These are phyloP conservation scores for Leptura quadrifasciata DNA, from an alignment of 2,888 invertebrate genomes.

Conservation along the genomic window DNA sequence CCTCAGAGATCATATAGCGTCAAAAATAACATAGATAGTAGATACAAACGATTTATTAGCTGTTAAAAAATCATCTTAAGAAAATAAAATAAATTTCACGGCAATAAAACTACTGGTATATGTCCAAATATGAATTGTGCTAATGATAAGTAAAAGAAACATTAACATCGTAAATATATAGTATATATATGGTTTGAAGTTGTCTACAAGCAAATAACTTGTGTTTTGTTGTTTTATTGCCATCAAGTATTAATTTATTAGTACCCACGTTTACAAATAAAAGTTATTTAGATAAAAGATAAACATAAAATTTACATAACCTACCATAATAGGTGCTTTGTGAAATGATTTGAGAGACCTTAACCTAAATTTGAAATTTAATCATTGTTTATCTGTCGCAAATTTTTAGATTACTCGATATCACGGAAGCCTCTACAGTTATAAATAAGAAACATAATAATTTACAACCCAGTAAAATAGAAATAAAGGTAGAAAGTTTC, in stretches of 20 bases:
- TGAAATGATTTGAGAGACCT: not conserved
- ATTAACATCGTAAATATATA: not conserved
- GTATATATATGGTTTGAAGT: not conserved
- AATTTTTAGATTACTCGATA: not conserved
- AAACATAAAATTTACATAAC: constrained; percentile 30
- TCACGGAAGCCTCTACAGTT: too few species aligned
- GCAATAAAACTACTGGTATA: not conserved
- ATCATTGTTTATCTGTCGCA: not conserved
- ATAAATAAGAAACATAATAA: too few species aligned
- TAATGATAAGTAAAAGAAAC: not conserved
- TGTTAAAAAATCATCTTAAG: constrained; percentile 7
- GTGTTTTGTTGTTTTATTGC: not conserved
- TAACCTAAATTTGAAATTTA: constrained; percentile 23
- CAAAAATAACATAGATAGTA: not conserved
- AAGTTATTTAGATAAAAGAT: constrained; percentile 21
- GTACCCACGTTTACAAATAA: constrained; percentile 11
- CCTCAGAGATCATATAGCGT: not conserved
- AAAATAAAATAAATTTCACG: not conserved
- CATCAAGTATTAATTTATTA: not conserved
- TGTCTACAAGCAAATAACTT: not conserved
- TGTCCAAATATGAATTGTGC: not conserved
- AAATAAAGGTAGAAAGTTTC: too few species aligned
- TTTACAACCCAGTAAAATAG: too few species aligned
- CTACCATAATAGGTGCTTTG: constrained; percentile 31
- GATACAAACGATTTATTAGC: not conserved